A percentile compares a stretch with the other conserved stretches of the same genome.
Evolutionary conservation across 2,113 vertebrate genomes (phyloP).

Genomic region (Rhinoptilus africanus): DNA sequence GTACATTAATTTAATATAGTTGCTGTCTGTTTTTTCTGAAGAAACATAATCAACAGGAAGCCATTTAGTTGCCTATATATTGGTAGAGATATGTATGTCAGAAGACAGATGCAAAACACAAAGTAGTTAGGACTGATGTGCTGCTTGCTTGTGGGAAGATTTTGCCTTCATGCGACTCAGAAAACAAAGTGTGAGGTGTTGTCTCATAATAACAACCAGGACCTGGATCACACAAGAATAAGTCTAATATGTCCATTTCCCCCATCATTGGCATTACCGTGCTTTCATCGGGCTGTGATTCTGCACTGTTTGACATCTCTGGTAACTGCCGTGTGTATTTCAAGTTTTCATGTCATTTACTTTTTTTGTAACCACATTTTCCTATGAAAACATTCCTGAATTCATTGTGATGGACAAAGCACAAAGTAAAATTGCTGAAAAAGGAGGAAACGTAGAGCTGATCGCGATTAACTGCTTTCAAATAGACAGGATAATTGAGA

Average conservation of each 20-base stretch:
- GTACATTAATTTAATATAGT: background rate
- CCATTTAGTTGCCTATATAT: background rate
- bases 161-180: background rate
- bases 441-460: background rate
- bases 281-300: background rate
- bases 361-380: background rate
- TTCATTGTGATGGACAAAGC: background rate
- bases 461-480: background rate
- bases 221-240: background rate
- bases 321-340: background rate
- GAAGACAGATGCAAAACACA: background rate
- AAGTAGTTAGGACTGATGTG: background rate
- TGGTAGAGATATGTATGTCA: background rate
- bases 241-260: background rate
- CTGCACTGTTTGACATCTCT: background rate
- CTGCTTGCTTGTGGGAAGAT: background rate
- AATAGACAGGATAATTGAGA: background rate
- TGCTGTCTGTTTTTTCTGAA: background rate
- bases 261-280: rapidly evolving
- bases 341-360: background rate
- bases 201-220: background rate
- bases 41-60: background rate
- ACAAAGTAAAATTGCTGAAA: background rate
- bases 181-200: background rate
- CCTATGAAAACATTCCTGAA: background rate